Evolutionary conservation across 2,888 invertebrate genomes (phyloP), one percentile per base, ranked within the genome.

Genomic region (Cetonia aurata): DNA sequence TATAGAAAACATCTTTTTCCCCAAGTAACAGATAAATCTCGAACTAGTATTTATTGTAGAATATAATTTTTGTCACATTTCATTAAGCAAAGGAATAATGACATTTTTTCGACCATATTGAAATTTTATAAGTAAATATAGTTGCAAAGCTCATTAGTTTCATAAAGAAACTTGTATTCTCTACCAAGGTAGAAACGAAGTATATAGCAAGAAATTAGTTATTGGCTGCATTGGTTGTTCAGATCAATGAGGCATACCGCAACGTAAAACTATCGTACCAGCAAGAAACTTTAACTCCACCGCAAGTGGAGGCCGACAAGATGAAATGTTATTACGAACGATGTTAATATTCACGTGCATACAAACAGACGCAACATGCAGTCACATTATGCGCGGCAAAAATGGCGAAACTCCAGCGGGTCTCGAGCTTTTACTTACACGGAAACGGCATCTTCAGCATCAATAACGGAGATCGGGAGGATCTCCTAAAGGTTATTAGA

Each of bases 401-500:
- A 65, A 50, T 62, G 25, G 62, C 62, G 37, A 65, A 65, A 37
- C 50, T 65, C 62, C 33, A 65, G 50, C 31, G 46, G 62, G 37
- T 65, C 37, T 31, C 37, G 37, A 37, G 62, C 62, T 50, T 65
- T 65, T 65, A 50, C 62, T 37, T 50, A 65, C 62, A 50, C 62
- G 62, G 62, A 65, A 65, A 65, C 50, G 37, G 17, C 62, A 50
- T 65, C 19, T 65, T 65, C 62, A n/a, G 17, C 62, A 65, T 65
- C 50, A 65, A 65, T 65, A 65, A 65, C 62, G 62, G 62, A 15
- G 31, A 33, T 60, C 46, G 50, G 48, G 50, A 65, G 41, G 50
- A 65, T 65, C 62, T 65, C 46, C 50, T 65, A 65, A 65, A 65
- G 62, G 62, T 65, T 65, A 65, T 65, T 65, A 65, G 62, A 65